These are phyloP conservation scores for Porites evermanni DNA, from an alignment of 92 coral and sea anemone species.

Conservation along the genomic window DNA sequence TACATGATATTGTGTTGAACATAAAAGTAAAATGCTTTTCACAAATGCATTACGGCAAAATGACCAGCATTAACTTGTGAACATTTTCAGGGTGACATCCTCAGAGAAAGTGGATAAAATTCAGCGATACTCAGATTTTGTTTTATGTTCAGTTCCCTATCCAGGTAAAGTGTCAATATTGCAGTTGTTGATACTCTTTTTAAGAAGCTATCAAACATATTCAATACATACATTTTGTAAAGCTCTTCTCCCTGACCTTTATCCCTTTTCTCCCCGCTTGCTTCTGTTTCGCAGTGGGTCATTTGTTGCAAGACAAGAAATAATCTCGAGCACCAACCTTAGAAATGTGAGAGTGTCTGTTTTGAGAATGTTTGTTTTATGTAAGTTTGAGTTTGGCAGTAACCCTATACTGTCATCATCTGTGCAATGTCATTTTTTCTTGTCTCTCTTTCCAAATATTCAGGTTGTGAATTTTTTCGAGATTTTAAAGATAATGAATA, in stretches of 20 bases:
- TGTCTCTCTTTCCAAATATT: background rate
- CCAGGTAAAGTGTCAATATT: conserved; percentile 61
- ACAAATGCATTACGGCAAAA: no score
- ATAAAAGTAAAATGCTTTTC: no score
- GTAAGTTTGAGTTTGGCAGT: no score
- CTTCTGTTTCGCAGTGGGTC: no score
- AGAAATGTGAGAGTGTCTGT: no score
- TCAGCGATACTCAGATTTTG: conserved; percentile 91
- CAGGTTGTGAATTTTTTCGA: conserved; percentile 97
- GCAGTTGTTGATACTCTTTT: background rate
- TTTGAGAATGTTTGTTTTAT: no score
- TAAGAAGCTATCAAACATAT: background rate
- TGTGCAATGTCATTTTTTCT: background rate
- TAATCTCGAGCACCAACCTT: no score
- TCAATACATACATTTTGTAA: background rate
- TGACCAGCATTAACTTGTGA: background rate
- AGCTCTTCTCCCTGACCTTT: no score
- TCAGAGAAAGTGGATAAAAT: conserved; percentile 98
- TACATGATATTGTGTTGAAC: no score
- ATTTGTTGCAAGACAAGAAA: no score
- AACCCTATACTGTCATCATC: no score
- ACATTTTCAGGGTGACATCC: conserved; percentile 82
- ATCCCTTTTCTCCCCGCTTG: no score
- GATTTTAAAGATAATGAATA: conserved; percentile 85
- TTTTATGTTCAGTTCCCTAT: conserved; percentile 88